Base-by-base conservation (phyloP, 2,888 invertebrate species). In the Junonia oenone region DNA sequence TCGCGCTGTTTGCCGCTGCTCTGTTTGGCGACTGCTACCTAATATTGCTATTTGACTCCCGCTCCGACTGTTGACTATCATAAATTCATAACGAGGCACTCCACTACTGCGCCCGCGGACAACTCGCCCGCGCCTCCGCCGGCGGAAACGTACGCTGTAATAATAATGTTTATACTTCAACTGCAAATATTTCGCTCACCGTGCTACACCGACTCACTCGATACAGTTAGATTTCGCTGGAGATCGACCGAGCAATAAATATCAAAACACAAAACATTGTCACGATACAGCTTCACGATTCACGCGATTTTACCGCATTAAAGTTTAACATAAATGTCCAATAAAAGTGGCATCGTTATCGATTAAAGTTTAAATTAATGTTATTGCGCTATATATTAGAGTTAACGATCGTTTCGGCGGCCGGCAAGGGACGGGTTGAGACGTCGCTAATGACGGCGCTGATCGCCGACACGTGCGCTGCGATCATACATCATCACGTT, bases 401-500 rank as follows among this genome's bases (percentile, higher is more conserved):
- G 15, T 29, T 49, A 50, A 50, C 50, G 55, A 50, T 35, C 55
- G 9, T 22, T 50, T 38, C 19, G 13, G 31, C 11, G n/a, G 11
- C n/a, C 11, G n/a, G 31, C 6, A 15, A 47, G 47, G 49, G 49
- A 43, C 55, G 55, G 55, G 49, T 50, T 33, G 45, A 45, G 45
- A 40, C 37, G 19, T 11, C 26, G 22, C 49, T 46, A 57, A 53
- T 38, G 53, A 53, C 37, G 33, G 43, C 17, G 38, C 37, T 40
- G 55, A 38, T 22, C 35, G 59, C 54, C 59, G 66, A 51, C 63
- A 65, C 68, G 64, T 61, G 67, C 46, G 64, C 45, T 9, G 13
- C 43, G 43, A 22, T 59, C 58, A 77, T 85, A 72, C 73, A 84
- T 85, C 85, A 83, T 71, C 59, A 67, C 67, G 66, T 63, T 76